Evolutionary conservation across 2,113 vertebrate genomes (phyloP).

Genomic region (Sinocyclocheilus rhinocerous): DNA sequence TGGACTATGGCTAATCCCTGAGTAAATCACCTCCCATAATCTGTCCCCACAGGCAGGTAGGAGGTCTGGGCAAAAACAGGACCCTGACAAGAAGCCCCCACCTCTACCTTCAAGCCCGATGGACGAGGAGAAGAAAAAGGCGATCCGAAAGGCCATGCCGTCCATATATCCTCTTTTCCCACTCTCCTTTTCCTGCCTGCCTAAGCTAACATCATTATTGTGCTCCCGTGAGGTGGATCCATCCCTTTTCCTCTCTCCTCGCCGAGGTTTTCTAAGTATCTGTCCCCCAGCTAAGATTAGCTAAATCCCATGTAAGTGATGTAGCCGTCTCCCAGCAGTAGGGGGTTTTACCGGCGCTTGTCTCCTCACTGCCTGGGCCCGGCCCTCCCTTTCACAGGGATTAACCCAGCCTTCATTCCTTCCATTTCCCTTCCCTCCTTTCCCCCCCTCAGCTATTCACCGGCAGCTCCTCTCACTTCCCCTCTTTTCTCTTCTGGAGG

Average conservation of each 20-base stretch:
- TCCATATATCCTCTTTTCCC: conserved; percentile 78
- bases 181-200: conserved; percentile 73
- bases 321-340: conserved; percentile 84
- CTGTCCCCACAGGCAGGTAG: conserved; percentile 75
- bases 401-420: conserved; percentile 75
- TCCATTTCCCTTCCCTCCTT: conserved; percentile 37
- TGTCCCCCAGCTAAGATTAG: conserved; percentile 87
- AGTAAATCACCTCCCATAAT: conserved; percentile 81
- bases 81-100: conserved; percentile 62
- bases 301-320: conserved; percentile 88
- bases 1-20: conserved; percentile 74
- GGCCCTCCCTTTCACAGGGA: conserved; percentile 82
- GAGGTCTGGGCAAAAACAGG: conserved; percentile 70
- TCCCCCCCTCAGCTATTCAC: conserved; percentile 82
- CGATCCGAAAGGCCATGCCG: conserved; percentile 70
- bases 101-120: conserved; percentile 59
- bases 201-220: conserved; percentile 84
- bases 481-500: conserved; percentile 72
- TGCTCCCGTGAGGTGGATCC: conserved; percentile 83
- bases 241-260: conserved; percentile 77
- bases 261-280: conserved; percentile 84
- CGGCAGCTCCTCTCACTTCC: conserved; percentile 79
- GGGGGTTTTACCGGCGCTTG: conserved; percentile 83
- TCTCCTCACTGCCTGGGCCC: conserved; percentile 79
- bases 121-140: conserved; percentile 69